Evolutionary conservation across 2,113 vertebrate genomes (phyloP), one percentile per base, ranked within the genome.

Genomic region (Genyomyrus donnyi): DNA sequence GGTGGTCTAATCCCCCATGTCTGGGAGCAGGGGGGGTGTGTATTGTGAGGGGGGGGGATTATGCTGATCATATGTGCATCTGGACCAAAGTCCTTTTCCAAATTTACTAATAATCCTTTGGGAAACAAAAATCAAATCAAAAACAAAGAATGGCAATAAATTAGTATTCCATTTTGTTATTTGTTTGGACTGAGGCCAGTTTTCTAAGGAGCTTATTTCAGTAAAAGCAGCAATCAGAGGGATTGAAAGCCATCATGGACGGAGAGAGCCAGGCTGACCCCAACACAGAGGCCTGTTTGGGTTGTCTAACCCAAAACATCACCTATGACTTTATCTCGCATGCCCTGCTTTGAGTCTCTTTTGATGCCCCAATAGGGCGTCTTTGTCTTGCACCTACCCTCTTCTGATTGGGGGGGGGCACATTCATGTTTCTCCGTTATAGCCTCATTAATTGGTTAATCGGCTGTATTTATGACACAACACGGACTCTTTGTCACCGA

Each of bases 91-190:
- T 50, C 31, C 48, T 46, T 49, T 80, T 35, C n/a, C 24, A 31
- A 70, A 42, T 85, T 89, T 85, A 8, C 9, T 42, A 85, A 11
- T 85, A 89, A 89, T 62, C 89, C 89, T 31, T 50, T 48, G 77
- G 9, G 21, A 27, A 66, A 42, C n/a, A 48, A 58, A 88, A 88
- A 58, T 24, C 50, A 39, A 46, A 88, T 15, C 31, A 89, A 42
- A 52, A 58, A 85, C 52, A 48, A 45, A 45, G 21, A 89, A 89
- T 58, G 77, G 35, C 50, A 84, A 15, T 13, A 85, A 89, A 85
- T 62, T 58, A 89, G 24, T 62, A 48, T 85, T 89, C 80, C 39
- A 62, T 85, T 85, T 85, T 48, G 13, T 46, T n/a, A 89, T 56
- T 83, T 89, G 45, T 89, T 83, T 56, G 74, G 17, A 24, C 19